phyloP scores from a whole-genome alignment of 2,797 vertebrate genomes.

The Synaphobranchus kaupii region DNA sequence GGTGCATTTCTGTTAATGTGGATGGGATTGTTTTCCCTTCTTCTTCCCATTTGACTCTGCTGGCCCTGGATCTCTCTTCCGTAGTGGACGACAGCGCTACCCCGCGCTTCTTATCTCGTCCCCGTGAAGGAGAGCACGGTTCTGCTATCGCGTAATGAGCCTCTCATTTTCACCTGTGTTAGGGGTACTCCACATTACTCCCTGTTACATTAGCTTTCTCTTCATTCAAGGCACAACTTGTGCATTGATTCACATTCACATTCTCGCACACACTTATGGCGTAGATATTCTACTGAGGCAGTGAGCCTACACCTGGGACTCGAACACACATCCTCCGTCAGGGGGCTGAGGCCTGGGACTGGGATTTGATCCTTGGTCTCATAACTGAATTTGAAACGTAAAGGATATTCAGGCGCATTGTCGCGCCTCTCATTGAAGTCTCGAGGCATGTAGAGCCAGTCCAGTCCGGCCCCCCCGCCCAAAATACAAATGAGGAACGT shows the following conservation, averaged over 20 bases:
- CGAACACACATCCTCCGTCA: neutral
- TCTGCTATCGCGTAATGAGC: neutral
- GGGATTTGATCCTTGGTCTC: neutral
- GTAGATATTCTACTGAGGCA: neutral
- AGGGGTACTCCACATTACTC: neutral
- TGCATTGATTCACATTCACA: neutral
- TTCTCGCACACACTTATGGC: neutral
- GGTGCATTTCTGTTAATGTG: constrained; percentile 34
- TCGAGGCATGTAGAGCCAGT: no score
- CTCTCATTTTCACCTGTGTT: neutral
- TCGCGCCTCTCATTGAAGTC: no score
- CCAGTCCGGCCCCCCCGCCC: no score
- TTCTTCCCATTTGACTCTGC: constrained; percentile 20
- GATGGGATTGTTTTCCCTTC: constrained; percentile 20
- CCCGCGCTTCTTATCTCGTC: neutral
- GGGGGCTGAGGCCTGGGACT: neutral
- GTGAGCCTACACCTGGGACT: neutral
- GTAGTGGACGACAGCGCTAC: neutral
- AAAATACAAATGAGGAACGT: no score
- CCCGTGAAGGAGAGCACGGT: neutral
- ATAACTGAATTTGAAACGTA: neutral
- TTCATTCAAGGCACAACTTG: neutral
- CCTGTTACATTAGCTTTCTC: neutral
- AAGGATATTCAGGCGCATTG: neutral
- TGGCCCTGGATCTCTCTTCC: constrained; percentile 17